phyloP scores from a whole-genome alignment of 2,888 invertebrate species.

The Lagria hirta region DNA sequence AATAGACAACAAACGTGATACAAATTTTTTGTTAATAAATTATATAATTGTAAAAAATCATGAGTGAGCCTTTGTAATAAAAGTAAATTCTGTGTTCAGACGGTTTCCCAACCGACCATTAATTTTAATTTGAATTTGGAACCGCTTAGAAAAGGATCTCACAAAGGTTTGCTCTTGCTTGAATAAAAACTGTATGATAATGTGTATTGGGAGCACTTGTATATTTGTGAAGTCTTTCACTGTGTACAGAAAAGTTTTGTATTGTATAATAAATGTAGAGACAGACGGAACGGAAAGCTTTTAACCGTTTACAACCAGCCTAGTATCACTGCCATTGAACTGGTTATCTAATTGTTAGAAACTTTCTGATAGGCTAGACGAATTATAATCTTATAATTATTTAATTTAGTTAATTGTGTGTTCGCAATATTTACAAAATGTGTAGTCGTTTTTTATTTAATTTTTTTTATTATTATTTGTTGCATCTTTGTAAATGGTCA shows the following conservation, averaged over 20 bases:
- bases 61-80: conserved; percentile 39
- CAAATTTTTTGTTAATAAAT: conserved; percentile 37
- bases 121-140: conserved; percentile 16
- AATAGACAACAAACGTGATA: conserved; percentile 46
- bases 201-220: conserved; percentile 35
- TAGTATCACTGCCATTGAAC: conserved; percentile 48
- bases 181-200: conserved; percentile 29
- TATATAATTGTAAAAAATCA: conserved; percentile 32
- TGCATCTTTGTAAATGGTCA: too few species aligned
- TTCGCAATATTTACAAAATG: conserved; percentile 44
- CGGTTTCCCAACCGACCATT: conserved; percentile 1
- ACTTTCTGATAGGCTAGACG: conserved; percentile 40
- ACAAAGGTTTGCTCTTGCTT: conserved; percentile 37
- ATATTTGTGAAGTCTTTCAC: conserved; percentile 48
- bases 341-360: conserved; percentile 43
- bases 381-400: conserved; percentile 38
- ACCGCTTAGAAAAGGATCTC: conserved; percentile 30
- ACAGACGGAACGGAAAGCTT: conserved; percentile 35
- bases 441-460: too few species aligned
- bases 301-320: conserved; percentile 48
- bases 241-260: conserved; percentile 49
- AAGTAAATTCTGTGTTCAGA: conserved; percentile 30
- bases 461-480: conserved; percentile 20
- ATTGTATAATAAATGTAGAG: conserved; percentile 46
- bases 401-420: conserved; percentile 42